Evolutionary conservation across 1,140 invertebrate species (phyloP).

Genomic region (Dinothrombium tinctorium): DNA sequence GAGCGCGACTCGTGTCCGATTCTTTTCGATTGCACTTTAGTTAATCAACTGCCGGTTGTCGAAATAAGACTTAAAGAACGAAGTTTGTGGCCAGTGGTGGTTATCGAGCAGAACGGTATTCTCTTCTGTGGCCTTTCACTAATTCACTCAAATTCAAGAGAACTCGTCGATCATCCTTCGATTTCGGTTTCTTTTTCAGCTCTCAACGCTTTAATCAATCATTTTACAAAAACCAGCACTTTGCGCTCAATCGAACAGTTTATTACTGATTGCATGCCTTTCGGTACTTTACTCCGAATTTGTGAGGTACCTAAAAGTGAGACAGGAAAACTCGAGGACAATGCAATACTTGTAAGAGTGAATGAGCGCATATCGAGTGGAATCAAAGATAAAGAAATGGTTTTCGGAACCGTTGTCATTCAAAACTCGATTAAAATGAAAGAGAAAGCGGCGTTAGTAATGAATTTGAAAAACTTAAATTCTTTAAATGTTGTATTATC

Average conservation of each 20-base stretch:
- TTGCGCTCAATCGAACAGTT: background rate
- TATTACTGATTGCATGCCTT: background rate
- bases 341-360: background rate
- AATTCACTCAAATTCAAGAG: background rate
- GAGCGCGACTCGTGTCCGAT: no score
- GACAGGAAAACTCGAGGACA: no score
- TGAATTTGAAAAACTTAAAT: background rate
- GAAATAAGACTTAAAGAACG: background rate
- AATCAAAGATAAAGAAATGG: background rate
- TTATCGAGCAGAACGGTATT: background rate
- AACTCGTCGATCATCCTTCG: background rate
- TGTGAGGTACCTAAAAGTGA: no score
- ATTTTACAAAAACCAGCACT: background rate
- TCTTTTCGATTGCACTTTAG: background rate
- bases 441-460: background rate
- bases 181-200: background rate
- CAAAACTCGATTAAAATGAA: background rate
- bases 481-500: background rate
- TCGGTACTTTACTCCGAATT: no score
- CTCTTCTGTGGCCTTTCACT: background rate
- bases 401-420: conserved; percentile 1
- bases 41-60: conserved; percentile 1
- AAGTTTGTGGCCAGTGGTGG: background rate
- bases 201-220: background rate
- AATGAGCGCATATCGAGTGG: background rate